A percentile compares a stretch with the other conserved stretches of the same genome.
Conservation (phyloP, 23 tunicate genomes). For the Trididemnum miniatum region DNA sequence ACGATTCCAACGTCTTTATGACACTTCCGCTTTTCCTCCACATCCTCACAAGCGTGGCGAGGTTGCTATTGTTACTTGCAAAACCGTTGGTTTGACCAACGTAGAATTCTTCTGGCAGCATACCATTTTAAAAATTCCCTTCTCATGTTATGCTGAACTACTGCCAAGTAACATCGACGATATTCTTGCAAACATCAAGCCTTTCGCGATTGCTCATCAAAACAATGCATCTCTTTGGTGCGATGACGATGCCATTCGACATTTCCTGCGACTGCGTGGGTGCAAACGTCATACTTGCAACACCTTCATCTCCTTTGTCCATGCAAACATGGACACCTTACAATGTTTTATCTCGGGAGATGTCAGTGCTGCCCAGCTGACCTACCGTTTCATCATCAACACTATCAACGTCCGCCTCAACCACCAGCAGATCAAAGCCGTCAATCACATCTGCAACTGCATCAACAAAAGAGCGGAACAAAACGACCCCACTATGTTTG, state of each 20-base stretch:
- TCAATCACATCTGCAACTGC: background rate
- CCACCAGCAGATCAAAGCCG: background rate
- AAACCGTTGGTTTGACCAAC: background rate
- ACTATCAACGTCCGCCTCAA: too few relatives aligned
- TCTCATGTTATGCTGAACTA: background rate
- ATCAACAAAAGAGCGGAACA: background rate
- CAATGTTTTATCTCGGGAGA: too few relatives aligned
- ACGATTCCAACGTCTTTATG: background rate
- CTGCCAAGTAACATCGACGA: background rate
- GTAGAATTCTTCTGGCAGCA: background rate
- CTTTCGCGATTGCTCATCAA: background rate
- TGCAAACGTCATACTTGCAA: background rate
- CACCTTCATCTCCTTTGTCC: background rate
- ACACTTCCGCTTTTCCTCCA: background rate
- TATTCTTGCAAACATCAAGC: background rate
- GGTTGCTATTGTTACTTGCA: background rate
- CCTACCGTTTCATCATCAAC: too few relatives aligned
- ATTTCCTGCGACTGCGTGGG: background rate
- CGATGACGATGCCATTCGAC: background rate
- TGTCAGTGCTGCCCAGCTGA: too few relatives aligned
- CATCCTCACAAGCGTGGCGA: background rate
- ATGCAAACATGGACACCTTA: background rate
- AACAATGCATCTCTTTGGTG: background rate
- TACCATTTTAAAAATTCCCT: background rate
- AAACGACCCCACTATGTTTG: background rate